These are phyloP conservation scores for Aurelia coerulea DNA, from an alignment of 30 jellyfish, hydroid and myxozoan species.

Conservation along the genomic window DNA sequence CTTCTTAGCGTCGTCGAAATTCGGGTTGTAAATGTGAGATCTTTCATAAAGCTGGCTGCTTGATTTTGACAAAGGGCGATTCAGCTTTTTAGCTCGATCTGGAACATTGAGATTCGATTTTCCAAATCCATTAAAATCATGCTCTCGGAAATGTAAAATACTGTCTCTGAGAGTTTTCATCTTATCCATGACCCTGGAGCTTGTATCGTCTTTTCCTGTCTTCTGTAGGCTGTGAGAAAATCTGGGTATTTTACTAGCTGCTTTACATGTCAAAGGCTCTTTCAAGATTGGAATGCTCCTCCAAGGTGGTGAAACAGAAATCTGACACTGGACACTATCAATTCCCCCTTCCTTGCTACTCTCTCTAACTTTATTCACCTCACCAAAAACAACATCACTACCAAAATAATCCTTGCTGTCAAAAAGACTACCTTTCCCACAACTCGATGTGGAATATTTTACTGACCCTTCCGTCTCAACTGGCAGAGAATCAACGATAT, in stretches of 20 bases:
- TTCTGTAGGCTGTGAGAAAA: neutral
- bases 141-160: slow-evolving; percentile 14
- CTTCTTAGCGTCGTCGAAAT: neutral
- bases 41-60: neutral
- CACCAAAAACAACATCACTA: neutral
- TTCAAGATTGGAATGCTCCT: neutral
- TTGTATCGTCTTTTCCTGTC: neutral
- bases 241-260: neutral
- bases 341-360: neutral
- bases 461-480: neutral
- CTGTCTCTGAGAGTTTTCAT: slow-evolving; percentile 29
- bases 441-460: no score
- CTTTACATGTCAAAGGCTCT: neutral
- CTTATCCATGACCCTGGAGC: neutral
- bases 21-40: neutral
- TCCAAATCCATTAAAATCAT: neutral
- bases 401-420: neutral
- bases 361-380: neutral
- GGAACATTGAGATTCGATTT: neutral
- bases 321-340: neutral
- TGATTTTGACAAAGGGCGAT: neutral
- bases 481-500: neutral
- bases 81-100: neutral
- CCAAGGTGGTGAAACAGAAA: neutral
- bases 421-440: no score